Base-by-base conservation (phyloP, 1,140 invertebrate species). In the Vollenhovia emeryi region DNA sequence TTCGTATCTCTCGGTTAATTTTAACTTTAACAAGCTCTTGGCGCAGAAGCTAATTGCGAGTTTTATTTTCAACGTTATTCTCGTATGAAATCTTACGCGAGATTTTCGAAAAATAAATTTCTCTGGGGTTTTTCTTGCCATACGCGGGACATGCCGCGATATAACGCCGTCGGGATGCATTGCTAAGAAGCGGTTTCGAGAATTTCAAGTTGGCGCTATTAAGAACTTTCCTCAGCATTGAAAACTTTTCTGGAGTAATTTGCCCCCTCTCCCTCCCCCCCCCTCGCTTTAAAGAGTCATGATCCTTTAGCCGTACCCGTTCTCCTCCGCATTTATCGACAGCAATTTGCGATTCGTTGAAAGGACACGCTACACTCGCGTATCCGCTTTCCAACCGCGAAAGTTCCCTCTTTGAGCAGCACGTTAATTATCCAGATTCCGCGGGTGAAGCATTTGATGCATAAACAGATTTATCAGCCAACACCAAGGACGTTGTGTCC, bases 391-490 rank as follows among this genome's bases (percentile, higher is more conserved):
- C 60, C 59, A 52, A 66, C 59, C 21, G 59, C 75, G n/a, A 50
- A 78, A 78, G 40, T 78, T 64, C 59, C 24, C 27, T 33, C 40
- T 43, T 45, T 43, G 43, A 78, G 43, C n/a, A n/a, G 24, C 24
- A 76, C 11, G 43, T 13, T 78, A 64, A 78, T 78, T 78, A 78
- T 8, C 6, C 30, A 43, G 3, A 36, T 52, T 50, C 21, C 43
- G 7, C 13, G 57, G 2, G 43, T 45, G n/a, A 78, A 64, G 45
- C 30, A 43, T 76, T 74, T 33, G 13, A 11, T 57, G 43, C 40
- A 48, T 64, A 64, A 78, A 78, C 59, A 76, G 74, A 78, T 78
- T 78, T 78, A 78, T 64, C 59, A 30, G 13, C 59, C 40, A 50
- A 76, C 55, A 18, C n/a, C n/a, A 50, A 18, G 36, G 45, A 33